phyloP scores from a whole-genome alignment of 2,797 vertebrate genomes.

The Gallirallus australis region DNA sequence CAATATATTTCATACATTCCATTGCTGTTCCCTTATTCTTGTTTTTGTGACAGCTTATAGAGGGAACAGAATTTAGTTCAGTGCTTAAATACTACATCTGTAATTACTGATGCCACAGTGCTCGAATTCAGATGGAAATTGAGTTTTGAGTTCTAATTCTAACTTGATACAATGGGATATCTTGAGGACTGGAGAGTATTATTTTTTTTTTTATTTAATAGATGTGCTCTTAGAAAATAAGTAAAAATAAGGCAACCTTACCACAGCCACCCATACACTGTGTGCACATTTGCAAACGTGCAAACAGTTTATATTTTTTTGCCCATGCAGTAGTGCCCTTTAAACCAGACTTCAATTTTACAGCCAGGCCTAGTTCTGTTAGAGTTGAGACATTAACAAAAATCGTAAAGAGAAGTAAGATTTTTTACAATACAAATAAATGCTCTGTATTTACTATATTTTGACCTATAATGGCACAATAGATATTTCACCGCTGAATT shows the following conservation, averaged over 20 bases:
- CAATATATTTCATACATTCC: slow-evolving; percentile 29
- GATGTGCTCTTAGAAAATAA: neutral
- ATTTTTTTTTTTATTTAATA: neutral
- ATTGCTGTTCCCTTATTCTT: slow-evolving; percentile 35
- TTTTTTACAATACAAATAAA: slow-evolving; percentile 74
- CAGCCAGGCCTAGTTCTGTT: slow-evolving; percentile 48
- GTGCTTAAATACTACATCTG: neutral
- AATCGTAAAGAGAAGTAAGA: slow-evolving; percentile 48
- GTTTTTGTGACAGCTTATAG: neutral
- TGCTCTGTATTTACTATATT: slow-evolving; percentile 54
- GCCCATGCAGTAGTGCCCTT: slow-evolving; percentile 23
- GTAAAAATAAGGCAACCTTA: neutral
- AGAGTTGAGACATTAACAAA: slow-evolving; percentile 42
- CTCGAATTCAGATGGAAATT: neutral
- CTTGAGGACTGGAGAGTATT: neutral
- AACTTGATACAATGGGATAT: neutral
- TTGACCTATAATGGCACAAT: slow-evolving; percentile 70
- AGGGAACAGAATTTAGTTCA: neutral
- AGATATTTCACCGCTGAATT: slow-evolving; percentile 70
- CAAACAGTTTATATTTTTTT: neutral
- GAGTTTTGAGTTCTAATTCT: neutral
- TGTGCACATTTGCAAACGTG: neutral
- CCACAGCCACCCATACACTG: accelerated
- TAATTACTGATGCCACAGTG: neutral
- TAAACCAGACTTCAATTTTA: slow-evolving; percentile 55